Conservation (phyloP, 2,888 invertebrate genomes). For the Orthosia gothica region DNA sequence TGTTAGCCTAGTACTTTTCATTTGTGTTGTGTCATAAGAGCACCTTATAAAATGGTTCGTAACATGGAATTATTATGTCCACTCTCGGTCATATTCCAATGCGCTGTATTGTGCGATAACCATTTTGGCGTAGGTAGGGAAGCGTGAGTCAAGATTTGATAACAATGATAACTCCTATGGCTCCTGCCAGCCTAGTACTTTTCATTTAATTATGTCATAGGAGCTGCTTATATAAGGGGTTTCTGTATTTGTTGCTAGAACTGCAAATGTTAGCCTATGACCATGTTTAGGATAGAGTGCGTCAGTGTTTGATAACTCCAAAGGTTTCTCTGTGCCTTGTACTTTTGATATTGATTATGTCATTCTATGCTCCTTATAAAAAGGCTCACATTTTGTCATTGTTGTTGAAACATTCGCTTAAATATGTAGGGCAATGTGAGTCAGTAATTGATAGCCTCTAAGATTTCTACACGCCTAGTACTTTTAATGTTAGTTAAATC, state of each 20-base stretch:
- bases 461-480: conserved; percentile 9
- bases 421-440: background rate
- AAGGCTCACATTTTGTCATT: background rate
- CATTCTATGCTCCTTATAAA: background rate
- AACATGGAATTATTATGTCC: background rate
- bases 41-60: no score
- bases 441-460: conserved; percentile 15
- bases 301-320: background rate
- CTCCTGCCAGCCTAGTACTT: conserved; percentile 18
- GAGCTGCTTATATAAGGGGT: background rate
- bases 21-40: background rate
- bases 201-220: background rate
- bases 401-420: conserved; percentile 12
- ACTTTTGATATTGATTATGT: background rate
- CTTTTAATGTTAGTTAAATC: background rate
- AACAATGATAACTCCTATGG: background rate
- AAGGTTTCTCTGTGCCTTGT: background rate
- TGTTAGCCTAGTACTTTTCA: conserved; percentile 20
- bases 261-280: conserved; percentile 1
- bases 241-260: background rate
- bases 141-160: conserved; percentile 4
- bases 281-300: background rate
- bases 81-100: conserved; percentile 47
- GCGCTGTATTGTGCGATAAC: conserved; percentile 48
- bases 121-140: conserved; percentile 13